Base-by-base conservation (phyloP, 2,888 invertebrate species). In the Drosophila dives region DNA sequence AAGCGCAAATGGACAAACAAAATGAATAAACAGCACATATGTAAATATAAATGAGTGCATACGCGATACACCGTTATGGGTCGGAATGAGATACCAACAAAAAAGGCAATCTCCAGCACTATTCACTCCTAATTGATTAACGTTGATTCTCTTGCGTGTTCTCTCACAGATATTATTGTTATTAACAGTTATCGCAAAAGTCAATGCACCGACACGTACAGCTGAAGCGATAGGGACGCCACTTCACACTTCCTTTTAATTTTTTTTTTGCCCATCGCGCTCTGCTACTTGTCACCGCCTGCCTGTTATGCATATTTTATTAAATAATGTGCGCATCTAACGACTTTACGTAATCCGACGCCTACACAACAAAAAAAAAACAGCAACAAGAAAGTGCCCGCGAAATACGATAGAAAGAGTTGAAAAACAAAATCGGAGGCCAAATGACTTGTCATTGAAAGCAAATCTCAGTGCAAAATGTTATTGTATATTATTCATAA, bases 271-370 rank as follows among this genome's bases (percentile, higher is more conserved):
- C 65, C 56, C 70, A 64, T 29, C 26, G 38, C 49, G 29, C 34
- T 49, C 45, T 59, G 72, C 20, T 68, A 68, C 72, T 72, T 69
- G 62, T 64, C 56, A 64, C 51, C 56, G 67, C 51, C 50, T 34
- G 83, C 58, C 81, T 75, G 72, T 70, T 86, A 77, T 73, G 71
- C 89, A 83, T 84, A 84, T 85, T 86, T 77, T 81, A 83, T 83
- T 83, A 66, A 83, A 83, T 75, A 73, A 72, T 83, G 75, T 50
- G 70, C 64, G 60, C 72, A 83, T 83, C 81, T 78, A 81, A 83
- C 72, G 62, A 58, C 66, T 83, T 88, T 86, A 86, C 84, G 89
- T 83, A 89, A 83, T 72, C 56, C 67, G 5, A 67, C 69, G 65
- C 56, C 42, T 42, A 59, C 53, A 38, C 29, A 7, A 59, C 40